phyloP scores from a whole-genome alignment of 2,888 invertebrate species.

The Chrysotoxum bicinctum region DNA sequence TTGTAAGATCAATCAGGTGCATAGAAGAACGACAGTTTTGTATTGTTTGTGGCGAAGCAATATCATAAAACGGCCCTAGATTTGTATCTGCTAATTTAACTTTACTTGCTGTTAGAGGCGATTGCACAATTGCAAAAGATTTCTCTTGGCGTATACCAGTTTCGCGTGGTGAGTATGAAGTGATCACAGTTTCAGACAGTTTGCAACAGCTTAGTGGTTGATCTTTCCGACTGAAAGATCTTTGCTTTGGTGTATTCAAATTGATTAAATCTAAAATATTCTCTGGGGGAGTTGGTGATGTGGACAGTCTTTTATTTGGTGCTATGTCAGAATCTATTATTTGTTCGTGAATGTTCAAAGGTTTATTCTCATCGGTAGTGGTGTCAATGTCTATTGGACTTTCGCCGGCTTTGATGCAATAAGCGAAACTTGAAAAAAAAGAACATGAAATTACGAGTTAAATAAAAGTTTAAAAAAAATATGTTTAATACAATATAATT shows the following conservation, averaged over 20 bases:
- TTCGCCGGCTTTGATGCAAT: conserved; percentile 78
- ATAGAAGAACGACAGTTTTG: conserved; percentile 75
- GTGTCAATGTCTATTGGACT: conserved; percentile 58
- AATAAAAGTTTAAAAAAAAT: not conserved
- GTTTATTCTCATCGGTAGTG: conserved; percentile 36
- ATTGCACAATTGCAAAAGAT: conserved; percentile 77
- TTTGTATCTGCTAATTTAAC: conserved; percentile 73
- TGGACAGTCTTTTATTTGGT: conserved; percentile 1
- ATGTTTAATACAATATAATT: no score
- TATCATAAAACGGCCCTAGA: conserved; percentile 75
- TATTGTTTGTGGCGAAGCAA: conserved; percentile 37
- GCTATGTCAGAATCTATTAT: conserved; percentile 31
- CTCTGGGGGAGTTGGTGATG: not conserved
- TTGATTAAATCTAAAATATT: conserved; percentile 54
- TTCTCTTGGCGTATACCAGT: conserved; percentile 77
- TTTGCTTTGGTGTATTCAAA: conserved; percentile 49
- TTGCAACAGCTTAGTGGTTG: conserved; percentile 30
- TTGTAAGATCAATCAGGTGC: conserved; percentile 79
- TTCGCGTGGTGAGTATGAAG: conserved; percentile 79
- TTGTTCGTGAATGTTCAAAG: conserved; percentile 19
- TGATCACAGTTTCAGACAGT: conserved; percentile 78
- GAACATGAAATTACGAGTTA: conserved; percentile 2
- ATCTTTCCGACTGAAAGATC: conserved; percentile 14
- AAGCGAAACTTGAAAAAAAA: conserved; percentile 76
- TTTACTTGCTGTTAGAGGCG: conserved; percentile 48